A percentile compares a stretch with the other conserved stretches of the same genome.
phyloP scores from a whole-genome alignment of 2,113 vertebrate genomes.

The Sander vitreus region DNA sequence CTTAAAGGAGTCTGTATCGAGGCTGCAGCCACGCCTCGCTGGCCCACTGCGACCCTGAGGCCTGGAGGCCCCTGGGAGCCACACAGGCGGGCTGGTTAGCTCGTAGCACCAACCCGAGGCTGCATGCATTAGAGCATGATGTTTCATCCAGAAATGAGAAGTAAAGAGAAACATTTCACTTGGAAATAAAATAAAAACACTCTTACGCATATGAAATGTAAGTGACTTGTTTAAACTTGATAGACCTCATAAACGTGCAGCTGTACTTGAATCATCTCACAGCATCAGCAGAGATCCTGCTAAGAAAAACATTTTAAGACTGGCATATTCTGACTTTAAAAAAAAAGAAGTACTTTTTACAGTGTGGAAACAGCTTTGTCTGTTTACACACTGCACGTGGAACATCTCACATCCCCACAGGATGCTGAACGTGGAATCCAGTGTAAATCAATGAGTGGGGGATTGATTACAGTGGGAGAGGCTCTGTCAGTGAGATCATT shows the following conservation, averaged over 20 bases:
- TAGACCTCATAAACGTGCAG: not conserved
- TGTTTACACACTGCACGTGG: constrained; percentile 13
- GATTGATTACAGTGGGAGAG: constrained; percentile 27
- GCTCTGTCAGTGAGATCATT: constrained; percentile 15
- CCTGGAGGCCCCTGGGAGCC: constrained; percentile 61
- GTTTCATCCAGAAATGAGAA: not conserved
- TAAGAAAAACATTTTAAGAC: not conserved
- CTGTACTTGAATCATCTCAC: too few species aligned
- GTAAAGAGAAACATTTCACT: not conserved
- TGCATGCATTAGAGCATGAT: not conserved
- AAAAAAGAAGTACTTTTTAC: not conserved
- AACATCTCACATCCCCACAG: constrained; percentile 1
- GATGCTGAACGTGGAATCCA: constrained; percentile 4
- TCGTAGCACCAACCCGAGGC: not conserved
- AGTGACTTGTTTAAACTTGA: not conserved
- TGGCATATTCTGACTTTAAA: not conserved
- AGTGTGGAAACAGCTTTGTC: not conserved
- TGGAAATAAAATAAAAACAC: not conserved
- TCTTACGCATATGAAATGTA: not conserved
- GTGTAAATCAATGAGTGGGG: constrained; percentile 21
- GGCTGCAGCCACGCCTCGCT: constrained; percentile 45
- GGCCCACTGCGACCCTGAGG: constrained; percentile 59
- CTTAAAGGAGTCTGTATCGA: not conserved
- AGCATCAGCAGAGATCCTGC: too few species aligned
- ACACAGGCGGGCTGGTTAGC: not conserved